phyloP scores from a whole-genome alignment of 2,797 vertebrate genomes.

The Dendrocincla tyrannina region DNA sequence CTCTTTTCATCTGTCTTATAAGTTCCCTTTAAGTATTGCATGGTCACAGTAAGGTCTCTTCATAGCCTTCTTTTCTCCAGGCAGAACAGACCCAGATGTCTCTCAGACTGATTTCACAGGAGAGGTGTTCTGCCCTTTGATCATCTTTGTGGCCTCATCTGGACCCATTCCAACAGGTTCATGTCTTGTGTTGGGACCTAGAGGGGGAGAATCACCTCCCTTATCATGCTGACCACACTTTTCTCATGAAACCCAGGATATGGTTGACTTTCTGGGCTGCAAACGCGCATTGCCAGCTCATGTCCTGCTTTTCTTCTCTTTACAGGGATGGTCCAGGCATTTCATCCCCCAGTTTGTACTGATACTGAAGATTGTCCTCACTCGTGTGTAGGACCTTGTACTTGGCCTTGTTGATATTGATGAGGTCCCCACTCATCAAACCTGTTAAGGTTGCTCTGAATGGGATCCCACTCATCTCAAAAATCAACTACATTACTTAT shows the following conservation, averaged over 20 bases:
- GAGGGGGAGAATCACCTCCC: neutral
- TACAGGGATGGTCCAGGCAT: neutral
- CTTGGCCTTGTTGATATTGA: neutral
- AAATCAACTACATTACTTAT: neutral
- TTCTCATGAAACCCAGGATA: neutral
- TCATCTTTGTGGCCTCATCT: neutral
- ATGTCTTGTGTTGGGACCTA: neutral
- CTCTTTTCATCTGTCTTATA: neutral
- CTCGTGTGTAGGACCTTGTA: neutral
- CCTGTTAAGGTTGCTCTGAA: neutral
- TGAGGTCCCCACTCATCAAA: neutral
- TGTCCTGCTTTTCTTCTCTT: neutral
- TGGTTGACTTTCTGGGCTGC: neutral
- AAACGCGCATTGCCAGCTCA: neutral
- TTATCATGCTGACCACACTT: neutral
- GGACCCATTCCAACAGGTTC: fast-evolving
- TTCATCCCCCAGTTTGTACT: neutral
- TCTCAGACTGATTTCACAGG: neutral
- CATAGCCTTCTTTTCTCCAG: neutral
- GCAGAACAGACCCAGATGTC: neutral
- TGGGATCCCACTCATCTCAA: neutral
- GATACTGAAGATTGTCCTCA: neutral
- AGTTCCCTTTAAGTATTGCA: neutral
- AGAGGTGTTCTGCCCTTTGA: neutral
- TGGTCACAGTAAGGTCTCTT: neutral